Base-by-base conservation (phyloP, 2,888 invertebrate genomes). In the Heteromyza rotundicornis region DNA sequence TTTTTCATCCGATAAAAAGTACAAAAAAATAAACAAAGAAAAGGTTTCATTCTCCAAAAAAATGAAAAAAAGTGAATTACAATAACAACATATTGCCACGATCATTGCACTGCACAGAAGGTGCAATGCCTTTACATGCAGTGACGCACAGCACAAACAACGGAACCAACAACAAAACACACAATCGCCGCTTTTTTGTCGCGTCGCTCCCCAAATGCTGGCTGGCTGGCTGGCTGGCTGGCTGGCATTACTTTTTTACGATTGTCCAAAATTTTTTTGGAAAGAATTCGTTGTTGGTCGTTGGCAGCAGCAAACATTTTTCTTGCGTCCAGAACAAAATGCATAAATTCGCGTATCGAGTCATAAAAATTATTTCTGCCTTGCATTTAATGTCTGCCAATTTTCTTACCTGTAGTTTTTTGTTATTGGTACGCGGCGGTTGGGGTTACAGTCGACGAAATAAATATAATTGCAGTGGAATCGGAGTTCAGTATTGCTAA, bases 71-170 rank as follows among this genome's bases (percentile, higher is more conserved):
- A 19, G 2, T 19, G 20, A 47, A 14, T 14, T 3, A n/a, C 7
- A 36, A 40, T 53, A n/a, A 47, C 47, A 17, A 47, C 17, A 47
- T 19, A 47, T 8, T 40, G 40, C 24, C 53, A 68, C 73, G 76
- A 73, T 73, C 73, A 76, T 73, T 76, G 73, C 73, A 76, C 76
- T 75, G 75, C 40, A 20, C 70, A 56, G 69, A 75, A 73, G 73
- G 73, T 73, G 73, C 73, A 73, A 73, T 72, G 73, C 71, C 73
- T 73, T 64, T 17, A 24, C 17, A n/a, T 52, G 24, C 52, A 52
- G 16, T 27, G 52, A 27, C 52, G 27, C 16, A 27, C 32, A 16
- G 32, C n/a, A n/a, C n/a, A 27, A 24, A 52, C 52, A 52, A 27
- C 52, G 27, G 16, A 10, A 14, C n/a, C 52, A 52, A 23, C 24